Percentiles rank a stretch among this genome's conserved stretches.
Conservation (phyloP, 2,888 invertebrate species). For the Chaetogeoica ovagalla region DNA sequence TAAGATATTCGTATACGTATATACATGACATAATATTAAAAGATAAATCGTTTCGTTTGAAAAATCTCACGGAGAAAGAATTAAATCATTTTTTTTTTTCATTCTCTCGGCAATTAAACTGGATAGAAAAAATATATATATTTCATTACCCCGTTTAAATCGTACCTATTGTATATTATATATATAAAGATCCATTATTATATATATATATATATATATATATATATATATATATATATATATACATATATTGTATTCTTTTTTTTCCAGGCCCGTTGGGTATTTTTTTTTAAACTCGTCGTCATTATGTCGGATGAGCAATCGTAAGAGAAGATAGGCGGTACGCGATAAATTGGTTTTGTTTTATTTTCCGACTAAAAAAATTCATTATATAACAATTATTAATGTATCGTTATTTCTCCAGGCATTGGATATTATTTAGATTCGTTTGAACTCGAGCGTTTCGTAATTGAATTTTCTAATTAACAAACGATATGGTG, state of each 20-base stretch:
- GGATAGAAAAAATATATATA: conserved; percentile 2
- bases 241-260: too few relatives aligned
- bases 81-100: conserved; percentile 3
- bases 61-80: not conserved
- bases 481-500: too few relatives aligned
- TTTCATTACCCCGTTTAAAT: not conserved
- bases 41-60: conserved; percentile 54
- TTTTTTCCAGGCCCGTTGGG: too few relatives aligned
- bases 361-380: not conserved
- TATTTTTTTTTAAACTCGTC: too few relatives aligned
- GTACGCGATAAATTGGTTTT: conserved; percentile 1
- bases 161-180: not conserved
- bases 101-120: not conserved
- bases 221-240: too few relatives aligned
- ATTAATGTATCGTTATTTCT: not conserved
- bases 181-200: not conserved
- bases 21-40: not conserved
- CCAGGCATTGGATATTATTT: not conserved
- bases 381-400: not conserved
- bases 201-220: too few relatives aligned
- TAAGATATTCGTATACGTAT: not conserved
- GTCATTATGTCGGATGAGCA: too few relatives aligned
- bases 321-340: too few relatives aligned
- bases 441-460: too few relatives aligned
- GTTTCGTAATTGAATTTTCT: too few relatives aligned